These are phyloP conservation scores for Tichodroma muraria DNA, from an alignment of 2,113 vertebrate genomes.

Conservation along the genomic window DNA sequence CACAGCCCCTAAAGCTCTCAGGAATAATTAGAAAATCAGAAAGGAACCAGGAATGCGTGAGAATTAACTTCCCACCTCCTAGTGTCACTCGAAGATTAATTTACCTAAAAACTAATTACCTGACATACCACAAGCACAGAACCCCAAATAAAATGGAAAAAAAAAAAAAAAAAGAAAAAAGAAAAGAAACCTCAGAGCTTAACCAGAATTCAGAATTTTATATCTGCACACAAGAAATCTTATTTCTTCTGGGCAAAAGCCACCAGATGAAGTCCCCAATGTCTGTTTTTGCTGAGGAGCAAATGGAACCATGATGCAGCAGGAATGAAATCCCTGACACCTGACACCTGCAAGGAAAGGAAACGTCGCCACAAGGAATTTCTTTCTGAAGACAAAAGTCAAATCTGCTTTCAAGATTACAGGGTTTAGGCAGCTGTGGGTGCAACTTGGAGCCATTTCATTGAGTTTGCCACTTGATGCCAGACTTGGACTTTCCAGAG, in stretches of 20 bases:
- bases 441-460: background rate
- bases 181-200: background rate
- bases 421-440: background rate
- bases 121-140: background rate
- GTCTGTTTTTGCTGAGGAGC: background rate
- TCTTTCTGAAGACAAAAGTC: background rate
- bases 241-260: background rate
- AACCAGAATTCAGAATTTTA: background rate
- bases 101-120: constrained; percentile 43
- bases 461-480: background rate
- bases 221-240: background rate
- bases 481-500: background rate
- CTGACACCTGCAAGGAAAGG: background rate
- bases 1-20: background rate
- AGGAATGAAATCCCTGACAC: background rate
- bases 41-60: background rate
- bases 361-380: background rate
- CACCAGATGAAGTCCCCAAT: background rate
- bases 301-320: background rate
- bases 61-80: constrained; percentile 39
- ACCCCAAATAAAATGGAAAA: background rate
- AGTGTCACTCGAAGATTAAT: constrained; percentile 42
- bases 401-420: background rate
- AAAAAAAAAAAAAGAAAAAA: background rate
- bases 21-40: constrained; percentile 30